These are phyloP conservation scores for Phoxinus phoxinus DNA, from an alignment of 2,113 vertebrate genomes.

Conservation along the genomic window DNA sequence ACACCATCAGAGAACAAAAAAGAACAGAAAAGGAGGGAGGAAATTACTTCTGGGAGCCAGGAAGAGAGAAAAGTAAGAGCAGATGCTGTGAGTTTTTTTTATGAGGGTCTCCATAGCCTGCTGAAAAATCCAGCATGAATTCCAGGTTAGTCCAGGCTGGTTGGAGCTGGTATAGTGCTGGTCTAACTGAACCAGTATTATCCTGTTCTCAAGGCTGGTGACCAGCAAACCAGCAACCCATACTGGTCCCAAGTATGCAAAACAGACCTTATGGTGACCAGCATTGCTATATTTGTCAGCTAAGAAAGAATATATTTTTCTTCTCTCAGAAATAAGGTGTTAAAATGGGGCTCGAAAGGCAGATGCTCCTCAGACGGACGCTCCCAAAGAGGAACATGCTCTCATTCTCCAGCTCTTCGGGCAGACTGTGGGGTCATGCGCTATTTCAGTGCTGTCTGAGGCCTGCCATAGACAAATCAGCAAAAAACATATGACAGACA, in stretches of 20 bases:
- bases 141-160: too few relatives aligned
- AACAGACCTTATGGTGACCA: too few relatives aligned
- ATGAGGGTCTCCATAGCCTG: slow-evolving; percentile 3
- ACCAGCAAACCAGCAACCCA: too few relatives aligned
- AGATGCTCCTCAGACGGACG: slow-evolving; percentile 24
- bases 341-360: slow-evolving; percentile 22
- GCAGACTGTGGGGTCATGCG: slow-evolving; percentile 44
- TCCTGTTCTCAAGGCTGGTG: too few relatives aligned
- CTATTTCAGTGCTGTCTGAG: slow-evolving; percentile 32
- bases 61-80: slow-evolving; percentile 16
- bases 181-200: too few relatives aligned
- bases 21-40: neutral
- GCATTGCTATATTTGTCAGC: too few relatives aligned
- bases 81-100: slow-evolving; percentile 9
- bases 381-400: slow-evolving; percentile 36
- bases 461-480: slow-evolving; percentile 29
- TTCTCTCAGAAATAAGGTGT: neutral
- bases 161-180: too few relatives aligned
- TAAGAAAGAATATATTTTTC: neutral
- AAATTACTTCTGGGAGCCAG: slow-evolving; percentile 10
- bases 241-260: too few relatives aligned
- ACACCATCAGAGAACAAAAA: neutral
- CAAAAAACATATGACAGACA: slow-evolving; percentile 4
- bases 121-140: too few relatives aligned
- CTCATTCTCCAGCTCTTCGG: slow-evolving; percentile 31